Evolutionary conservation across 2,888 invertebrate genomes (phyloP), one percentile per base, ranked within the genome.

Genomic region (Aporophyla nigra): DNA sequence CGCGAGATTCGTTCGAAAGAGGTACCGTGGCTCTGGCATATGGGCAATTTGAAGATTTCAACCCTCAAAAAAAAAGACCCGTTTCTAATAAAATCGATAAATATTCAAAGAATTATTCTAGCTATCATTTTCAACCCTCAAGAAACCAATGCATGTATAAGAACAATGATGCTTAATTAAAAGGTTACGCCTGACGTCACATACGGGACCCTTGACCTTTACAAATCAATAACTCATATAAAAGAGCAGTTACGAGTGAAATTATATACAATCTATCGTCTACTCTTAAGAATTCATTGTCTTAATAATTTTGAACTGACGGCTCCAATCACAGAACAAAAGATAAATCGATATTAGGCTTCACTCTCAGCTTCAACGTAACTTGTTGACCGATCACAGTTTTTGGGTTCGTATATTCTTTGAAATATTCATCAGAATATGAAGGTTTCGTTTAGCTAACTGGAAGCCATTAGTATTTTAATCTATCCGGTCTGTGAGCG

Each of bases 131-230:
- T 62, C 71, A 74, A 49, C 53, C 19, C 51, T 56, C 49, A 33
- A 43, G 24, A 46, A 62, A 7, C 43, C 19, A 3, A 62, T 49
- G 49, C 61, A 72, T 40, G 14, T 9, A 78, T 27, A 53, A 16
- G n/a, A 33, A 43, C 33, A 78, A 59, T 24, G 12, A 71, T 63
- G 80, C 59, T 65, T 73, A 74, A 83, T 78, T 73, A 86, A 87
- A 85, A 91, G 89, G 87, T 89, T 86, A 88, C 78, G 67, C 12
- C 71, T 87, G 89, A 90, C 90, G 90, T 91, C 90, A 91, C 62
- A 76, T 71, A 87, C 70, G 75, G 58, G 75, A 81, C 86, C 85
- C 82, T 87, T 89, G 88, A 88, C 87, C 88, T 90, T 89, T 87
- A 79, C 61, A 84, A 87, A 87, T 83, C 86, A 88, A 81, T 76